Base-by-base conservation (phyloP, 2,797 vertebrate genomes). In the Xenentodon cancila region DNA sequence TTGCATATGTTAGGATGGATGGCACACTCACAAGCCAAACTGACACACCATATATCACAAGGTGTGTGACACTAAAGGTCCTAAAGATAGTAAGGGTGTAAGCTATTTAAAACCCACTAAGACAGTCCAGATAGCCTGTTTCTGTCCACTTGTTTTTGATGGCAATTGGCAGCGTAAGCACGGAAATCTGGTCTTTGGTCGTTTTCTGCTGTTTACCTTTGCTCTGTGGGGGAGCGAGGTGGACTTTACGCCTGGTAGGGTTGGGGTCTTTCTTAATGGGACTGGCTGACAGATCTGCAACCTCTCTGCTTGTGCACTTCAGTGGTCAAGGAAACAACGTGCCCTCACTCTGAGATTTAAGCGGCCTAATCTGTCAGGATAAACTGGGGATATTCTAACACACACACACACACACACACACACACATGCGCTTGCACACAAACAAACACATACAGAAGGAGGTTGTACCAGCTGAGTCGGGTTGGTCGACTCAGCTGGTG, bases 121-220 rank as follows among this genome's bases (percentile, higher is more conserved):
- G 61, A 61, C 59, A 8, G 63, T 67, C 66, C 58, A 55, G 67
- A 73, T 46, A 79, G 80, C 79, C 75, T 81, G 63, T 86, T 82
- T 78, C 75, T 82, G 63, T 85, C 57, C 30, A 30, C 89, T 91
- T 90, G 90, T 91, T 93, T 93, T 89, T 91, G 89, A 91, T 91
- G 92, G 90, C 88, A 89, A 77, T 91, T 91, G 92, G 91, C 93
- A 93, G 93, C 89, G 58, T 91, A 84, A 91, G 90, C 87, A 75
- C 87, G 71, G 86, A 73, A 82, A 82, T 84, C 75, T 86, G 84
- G 85, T 93, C 91, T 93, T 94, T 93, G 92, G 91, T 93, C 58
- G 84, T 85, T 82, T 81, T 85, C 61, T 86, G 71, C 75, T 73
- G 81, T 82, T 84, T 65, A 68, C 53, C 80, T 80, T 85, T 68